These are phyloP conservation scores for Drosophila fungiperda DNA, from an alignment of 2,888 invertebrate genomes.

Conservation along the genomic window DNA sequence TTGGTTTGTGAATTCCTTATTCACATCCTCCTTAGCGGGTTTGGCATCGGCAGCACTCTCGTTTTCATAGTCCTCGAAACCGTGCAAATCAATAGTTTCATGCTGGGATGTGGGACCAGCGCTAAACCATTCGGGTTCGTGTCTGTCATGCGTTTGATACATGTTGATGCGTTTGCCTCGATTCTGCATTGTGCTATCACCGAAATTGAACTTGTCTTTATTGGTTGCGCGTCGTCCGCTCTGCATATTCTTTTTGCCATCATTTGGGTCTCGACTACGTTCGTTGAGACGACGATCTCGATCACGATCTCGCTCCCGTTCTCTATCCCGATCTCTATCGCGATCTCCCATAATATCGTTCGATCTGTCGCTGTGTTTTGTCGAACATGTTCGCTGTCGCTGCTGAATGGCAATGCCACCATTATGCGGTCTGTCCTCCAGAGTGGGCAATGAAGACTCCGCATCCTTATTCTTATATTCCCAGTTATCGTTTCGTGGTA, in stretches of 20 bases:
- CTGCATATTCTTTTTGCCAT: conserved; percentile 56
- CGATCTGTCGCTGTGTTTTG: conserved; percentile 36
- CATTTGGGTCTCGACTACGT: conserved; percentile 81
- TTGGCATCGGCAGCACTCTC: conserved; percentile 50
- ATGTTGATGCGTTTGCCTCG: conserved; percentile 52
- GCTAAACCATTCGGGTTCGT: conserved; percentile 96
- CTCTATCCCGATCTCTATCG: conserved; percentile 57
- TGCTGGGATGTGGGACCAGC: conserved; percentile 95
- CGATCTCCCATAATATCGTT: conserved; percentile 29
- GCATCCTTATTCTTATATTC: conserved; percentile 83
- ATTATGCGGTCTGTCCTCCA: conserved; percentile 44
- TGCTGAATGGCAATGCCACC: conserved; percentile 41
- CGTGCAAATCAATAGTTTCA: conserved; percentile 96
- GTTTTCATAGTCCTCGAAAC: conserved; percentile 91
- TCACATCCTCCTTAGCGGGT: background rate
- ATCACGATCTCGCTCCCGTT: conserved; percentile 82
- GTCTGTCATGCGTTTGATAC: conserved; percentile 85
- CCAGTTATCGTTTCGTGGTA: conserved; percentile 87
- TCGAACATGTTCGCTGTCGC: conserved; percentile 50
- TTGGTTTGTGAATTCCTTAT: conserved; percentile 12
- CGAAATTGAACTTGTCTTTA: conserved; percentile 54
- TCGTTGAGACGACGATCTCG: conserved; percentile 88
- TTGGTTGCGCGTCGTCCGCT: conserved; percentile 47
- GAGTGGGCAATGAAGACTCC: conserved; percentile 18
- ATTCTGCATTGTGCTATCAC: conserved; percentile 24